A percentile compares a stretch with the other conserved stretches of the same genome.
Conservation (phyloP, 2,797 vertebrate genomes). For the Anguilla anguilla region DNA sequence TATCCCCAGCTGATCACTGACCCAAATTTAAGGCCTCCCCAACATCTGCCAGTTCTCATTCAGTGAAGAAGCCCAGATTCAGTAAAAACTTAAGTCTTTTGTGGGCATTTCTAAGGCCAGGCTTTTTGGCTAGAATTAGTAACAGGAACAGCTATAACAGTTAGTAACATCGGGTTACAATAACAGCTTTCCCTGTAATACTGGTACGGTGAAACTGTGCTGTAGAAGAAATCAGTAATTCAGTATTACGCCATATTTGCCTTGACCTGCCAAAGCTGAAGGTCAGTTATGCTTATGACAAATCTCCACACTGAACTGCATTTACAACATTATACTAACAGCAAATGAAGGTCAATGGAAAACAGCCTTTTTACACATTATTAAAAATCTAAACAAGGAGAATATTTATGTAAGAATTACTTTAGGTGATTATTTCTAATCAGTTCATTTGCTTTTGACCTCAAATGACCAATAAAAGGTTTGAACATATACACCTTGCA, state of each 20-base stretch:
- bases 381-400: neutral
- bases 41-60: neutral
- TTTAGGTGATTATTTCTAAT: neutral
- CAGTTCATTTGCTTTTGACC: neutral
- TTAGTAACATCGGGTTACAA: neutral
- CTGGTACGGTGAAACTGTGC: neutral
- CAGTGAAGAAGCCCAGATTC: neutral
- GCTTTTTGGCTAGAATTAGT: neutral
- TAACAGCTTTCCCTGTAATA: neutral
- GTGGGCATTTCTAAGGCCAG: neutral
- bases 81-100: neutral
- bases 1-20: slow-evolving; percentile 11
- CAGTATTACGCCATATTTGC: neutral
- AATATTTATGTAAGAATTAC: neutral
- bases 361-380: neutral
- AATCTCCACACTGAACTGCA: neutral
- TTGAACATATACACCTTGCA: neutral
- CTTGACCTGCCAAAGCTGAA: neutral
- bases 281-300: neutral
- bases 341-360: too few species aligned
- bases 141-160: neutral
- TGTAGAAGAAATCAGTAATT: neutral
- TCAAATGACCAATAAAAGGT: neutral
- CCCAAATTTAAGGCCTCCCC: neutral
- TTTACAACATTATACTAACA: too few species aligned